A percentile compares a stretch with the other conserved stretches of the same genome.
phyloP scores from a whole-genome alignment of 2,797 vertebrate genomes.

The Gadopsis marmoratus region DNA sequence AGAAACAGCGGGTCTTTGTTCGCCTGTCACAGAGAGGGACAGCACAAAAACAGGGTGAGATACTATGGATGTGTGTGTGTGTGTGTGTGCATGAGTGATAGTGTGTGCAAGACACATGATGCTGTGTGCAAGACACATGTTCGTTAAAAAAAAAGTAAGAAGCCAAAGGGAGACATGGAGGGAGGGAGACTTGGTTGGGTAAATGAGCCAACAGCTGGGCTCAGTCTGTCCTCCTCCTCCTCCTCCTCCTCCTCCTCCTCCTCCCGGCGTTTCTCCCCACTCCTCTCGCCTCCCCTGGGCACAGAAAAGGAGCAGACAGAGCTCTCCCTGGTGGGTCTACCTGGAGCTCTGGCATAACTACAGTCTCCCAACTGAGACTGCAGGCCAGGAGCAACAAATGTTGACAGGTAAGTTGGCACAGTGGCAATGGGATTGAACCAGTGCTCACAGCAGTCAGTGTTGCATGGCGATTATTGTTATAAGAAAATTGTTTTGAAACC shows the following conservation, averaged over 20 bases:
- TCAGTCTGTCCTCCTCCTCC: constrained; percentile 42
- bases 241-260: constrained; percentile 32
- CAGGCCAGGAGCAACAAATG: constrained; percentile 48
- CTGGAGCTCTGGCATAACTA: constrained; percentile 62
- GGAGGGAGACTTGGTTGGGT: constrained; percentile 37
- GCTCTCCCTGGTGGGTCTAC: constrained; percentile 58
- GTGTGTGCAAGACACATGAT: constrained; percentile 43
- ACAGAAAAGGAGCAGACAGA: constrained; percentile 51
- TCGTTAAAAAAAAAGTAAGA: constrained; percentile 49
- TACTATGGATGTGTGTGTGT: constrained; percentile 1
- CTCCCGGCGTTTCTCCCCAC: constrained; percentile 19
- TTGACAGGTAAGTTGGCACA: constrained; percentile 58
- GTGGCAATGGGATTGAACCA: constrained; percentile 57
- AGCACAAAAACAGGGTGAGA: constrained; percentile 57
- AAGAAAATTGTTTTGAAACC: not conserved
- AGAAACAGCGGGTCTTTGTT: constrained; percentile 96
- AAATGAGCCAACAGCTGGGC: constrained; percentile 82
- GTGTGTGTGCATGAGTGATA: not conserved
- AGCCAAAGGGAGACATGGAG: constrained; percentile 34
- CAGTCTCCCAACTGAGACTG: constrained; percentile 43
- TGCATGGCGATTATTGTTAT: not conserved
- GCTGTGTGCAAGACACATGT: constrained; percentile 41
- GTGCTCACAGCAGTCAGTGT: constrained; percentile 35
- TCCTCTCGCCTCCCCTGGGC: constrained; percentile 35
- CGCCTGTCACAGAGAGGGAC: constrained; percentile 86